Base-by-base conservation (phyloP, 2,797 vertebrate species). In the Phrynocephalus vlangalii region DNA sequence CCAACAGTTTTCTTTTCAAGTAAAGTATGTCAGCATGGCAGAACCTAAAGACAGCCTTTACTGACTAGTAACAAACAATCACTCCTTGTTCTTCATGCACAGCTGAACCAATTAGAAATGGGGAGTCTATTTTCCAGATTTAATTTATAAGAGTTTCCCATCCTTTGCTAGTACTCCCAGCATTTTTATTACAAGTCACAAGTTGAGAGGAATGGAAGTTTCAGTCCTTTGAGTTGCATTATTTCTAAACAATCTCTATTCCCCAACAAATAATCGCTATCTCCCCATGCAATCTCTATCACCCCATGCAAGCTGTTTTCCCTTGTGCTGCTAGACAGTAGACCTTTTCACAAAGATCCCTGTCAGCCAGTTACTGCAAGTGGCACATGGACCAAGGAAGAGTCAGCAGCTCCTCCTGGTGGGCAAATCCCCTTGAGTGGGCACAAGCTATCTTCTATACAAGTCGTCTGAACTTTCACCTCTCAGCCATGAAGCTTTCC, bases 11-110 rank as follows among this genome's bases (percentile, higher is more conserved):
- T 83, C 81, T 91, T 91, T 94, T 84, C 76, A 90, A 90, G 66
- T 70, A 79, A 80, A 91, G 82, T 89, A 87, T 91, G 95, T 95
- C 83, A 91, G 18, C 44, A n/a, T 95, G 91, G 88, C 92, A 93
- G 66, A 44, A 16, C 44, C 5, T 18, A 90, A 91, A 93, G 93
- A 94, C 56, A 94, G 72, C 56, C 80, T 85, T 94, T n/a, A 9
- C 56, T 90, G 79, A 93, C 70, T 67, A 90, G 75, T 1, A 77
- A 71, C 18, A 88, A 48, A 33, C 79, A 30, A 70, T 33, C 85
- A 50, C 0, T 24, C 82, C 85, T 72, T 86, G 91, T 91, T 52
- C 70, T 92, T 50, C 88, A 38, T 56, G 63, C 77, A 85, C 88
- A 93, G 84, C 78, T 92, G 28, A 91, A 15, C 38, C 86, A 94